phyloP scores from a whole-genome alignment of 2,113 vertebrate species.

The Alces alces region DNA sequence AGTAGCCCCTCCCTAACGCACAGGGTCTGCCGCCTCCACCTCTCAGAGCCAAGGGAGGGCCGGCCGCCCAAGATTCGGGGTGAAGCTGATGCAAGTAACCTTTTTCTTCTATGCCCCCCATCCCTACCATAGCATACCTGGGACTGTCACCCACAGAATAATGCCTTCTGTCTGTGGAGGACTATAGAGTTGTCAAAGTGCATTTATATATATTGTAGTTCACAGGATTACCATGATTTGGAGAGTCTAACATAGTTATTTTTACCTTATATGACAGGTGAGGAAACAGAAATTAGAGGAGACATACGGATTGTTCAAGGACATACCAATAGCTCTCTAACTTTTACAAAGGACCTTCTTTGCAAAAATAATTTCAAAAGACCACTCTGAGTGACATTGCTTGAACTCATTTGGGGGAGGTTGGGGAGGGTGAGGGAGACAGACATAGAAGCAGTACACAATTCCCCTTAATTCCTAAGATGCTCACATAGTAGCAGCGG shows the following conservation, averaged over 20 bases:
- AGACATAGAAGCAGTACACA: not conserved
- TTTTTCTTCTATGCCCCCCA: not conserved
- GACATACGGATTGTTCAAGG: not conserved
- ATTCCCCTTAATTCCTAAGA: not conserved
- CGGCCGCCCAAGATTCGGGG: rapidly evolving
- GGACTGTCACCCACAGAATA: not conserved
- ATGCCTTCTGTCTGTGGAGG: not conserved
- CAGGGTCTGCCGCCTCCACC: not conserved
- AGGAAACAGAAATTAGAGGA: not conserved
- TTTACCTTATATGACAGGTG: not conserved
- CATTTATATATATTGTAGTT: not conserved
- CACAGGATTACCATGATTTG: not conserved
- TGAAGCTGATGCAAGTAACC: not conserved
- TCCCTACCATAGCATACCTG: not conserved
- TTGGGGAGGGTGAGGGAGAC: not conserved
- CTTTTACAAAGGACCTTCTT: not conserved
- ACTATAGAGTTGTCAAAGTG: not conserved
- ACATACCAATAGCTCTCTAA: not conserved
- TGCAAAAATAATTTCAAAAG: not conserved
- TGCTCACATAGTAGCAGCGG: not conserved
- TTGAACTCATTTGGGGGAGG: not conserved
- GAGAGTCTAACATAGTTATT: not conserved
- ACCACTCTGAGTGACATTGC: not conserved
- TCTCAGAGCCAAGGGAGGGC: not conserved
- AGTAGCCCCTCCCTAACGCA: not conserved